Conservation (phyloP, 2,888 invertebrate genomes). For the Odiellus spinosus region DNA sequence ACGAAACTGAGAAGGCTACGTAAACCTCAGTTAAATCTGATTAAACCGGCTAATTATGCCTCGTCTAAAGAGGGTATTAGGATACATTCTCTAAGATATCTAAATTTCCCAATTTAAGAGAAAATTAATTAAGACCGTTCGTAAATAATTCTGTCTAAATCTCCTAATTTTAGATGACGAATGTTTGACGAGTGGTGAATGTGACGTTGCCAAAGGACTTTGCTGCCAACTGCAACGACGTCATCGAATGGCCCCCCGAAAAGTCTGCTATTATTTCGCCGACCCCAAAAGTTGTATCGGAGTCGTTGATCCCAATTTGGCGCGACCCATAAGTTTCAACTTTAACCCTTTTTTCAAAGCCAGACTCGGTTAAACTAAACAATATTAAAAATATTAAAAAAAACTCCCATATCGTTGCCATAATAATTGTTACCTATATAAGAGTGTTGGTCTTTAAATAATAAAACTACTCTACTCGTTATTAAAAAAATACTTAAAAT, state of each 20-base stretch:
- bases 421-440: background rate
- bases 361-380: constrained; percentile 14
- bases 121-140: too few relatives aligned
- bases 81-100: too few relatives aligned
- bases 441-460: background rate
- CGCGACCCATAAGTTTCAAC: constrained; percentile 6
- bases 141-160: too few relatives aligned
- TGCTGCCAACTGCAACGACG: constrained; percentile 75
- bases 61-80: too few relatives aligned
- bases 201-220: constrained; percentile 65
- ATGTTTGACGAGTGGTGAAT: constrained; percentile 63
- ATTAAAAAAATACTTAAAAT: too few relatives aligned
- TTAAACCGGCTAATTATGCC: too few relatives aligned
- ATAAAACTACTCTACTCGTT: too few relatives aligned
- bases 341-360: constrained; percentile 17
- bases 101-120: too few relatives aligned
- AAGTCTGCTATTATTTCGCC: constrained; percentile 83
- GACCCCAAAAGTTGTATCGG: constrained; percentile 75
- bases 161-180: constrained; percentile 49
- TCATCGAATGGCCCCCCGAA: constrained; percentile 66
- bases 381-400: too few relatives aligned
- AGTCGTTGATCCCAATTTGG: constrained; percentile 40
- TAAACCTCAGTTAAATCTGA: too few relatives aligned
- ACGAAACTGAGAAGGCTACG: too few relatives aligned
- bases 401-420: constrained; percentile 13